Base-by-base conservation (phyloP, 2,888 invertebrate genomes). In the Aphodius sticticus region DNA sequence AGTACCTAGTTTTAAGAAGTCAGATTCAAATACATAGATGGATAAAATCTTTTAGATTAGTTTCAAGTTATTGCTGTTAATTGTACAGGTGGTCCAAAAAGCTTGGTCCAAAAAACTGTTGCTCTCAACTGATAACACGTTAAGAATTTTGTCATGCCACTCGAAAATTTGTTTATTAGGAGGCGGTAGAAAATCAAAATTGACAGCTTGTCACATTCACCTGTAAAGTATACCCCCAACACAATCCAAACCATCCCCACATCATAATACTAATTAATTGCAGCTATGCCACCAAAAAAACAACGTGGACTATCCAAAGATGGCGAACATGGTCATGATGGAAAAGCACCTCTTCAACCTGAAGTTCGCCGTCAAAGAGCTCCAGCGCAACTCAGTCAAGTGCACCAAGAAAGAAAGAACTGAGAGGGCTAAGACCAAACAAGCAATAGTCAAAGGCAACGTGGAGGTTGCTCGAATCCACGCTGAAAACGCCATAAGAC, bases 401-500 rank as follows among this genome's bases (percentile, higher is more conserved):
- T 74, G 74, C 15, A 37, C 26, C 35, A 74, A 74, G 35, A 37
- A 74, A 15, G 74, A 74, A 36, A 35, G 37, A 36, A 35, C 5
- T 6, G 74, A 74, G 7, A 6, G 26, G 9, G 15, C 37, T 5
- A 74, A 74, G 35, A 74, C 74, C 36, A 74, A 74, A 74, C 35
- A 74, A n/a, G 74, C 74, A 2, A 74, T 74, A 16, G 36, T 36
- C 35, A 74, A 74, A 36, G 74, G 74, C n/a, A 74, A 74, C 37
- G 35, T 74, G 74, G 74, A 74, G n/a, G 37, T 74, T 26, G 74
- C 74, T 12, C 26, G 74, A 26, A 74, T 74, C n/a, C 74, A 74
- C 74, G 74, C 74, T n/a, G 74, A 74, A 37, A 74, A 74, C 74
- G 74, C 74, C 9, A 74, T 74, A 15, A 6, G 74, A 35, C 74